Evolutionary conservation across 2,797 vertebrate species (phyloP).

Genomic region (Neosalanx taihuensis): DNA sequence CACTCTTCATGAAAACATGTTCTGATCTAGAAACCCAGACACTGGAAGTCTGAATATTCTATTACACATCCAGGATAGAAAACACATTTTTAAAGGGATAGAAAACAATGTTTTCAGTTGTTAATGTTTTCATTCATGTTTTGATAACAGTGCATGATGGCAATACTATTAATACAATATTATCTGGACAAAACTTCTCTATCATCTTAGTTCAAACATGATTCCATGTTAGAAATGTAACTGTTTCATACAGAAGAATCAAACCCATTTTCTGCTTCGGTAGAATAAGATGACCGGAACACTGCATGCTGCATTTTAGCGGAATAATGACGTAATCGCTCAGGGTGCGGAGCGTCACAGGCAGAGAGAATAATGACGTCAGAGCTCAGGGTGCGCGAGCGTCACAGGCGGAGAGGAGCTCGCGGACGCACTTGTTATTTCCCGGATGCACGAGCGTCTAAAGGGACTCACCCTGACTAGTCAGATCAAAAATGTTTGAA

Average conservation of each 20-base stretch:
- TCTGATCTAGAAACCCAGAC: too few relatives aligned
- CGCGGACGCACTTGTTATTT: slow-evolving; percentile 35
- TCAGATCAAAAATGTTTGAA: neutral
- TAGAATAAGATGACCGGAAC: neutral
- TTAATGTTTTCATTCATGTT: neutral
- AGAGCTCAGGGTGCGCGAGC: slow-evolving; percentile 20
- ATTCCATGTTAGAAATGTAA: too few relatives aligned
- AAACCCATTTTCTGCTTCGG: neutral
- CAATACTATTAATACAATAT: neutral
- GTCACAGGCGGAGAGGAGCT: slow-evolving; percentile 19
- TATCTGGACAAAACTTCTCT: neutral
- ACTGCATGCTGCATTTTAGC: slow-evolving; percentile 60
- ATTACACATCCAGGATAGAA: too few relatives aligned
- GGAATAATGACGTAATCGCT: slow-evolving; percentile 60
- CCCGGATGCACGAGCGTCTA: slow-evolving; percentile 63
- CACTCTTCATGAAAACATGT: too few relatives aligned
- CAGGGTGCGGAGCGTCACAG: neutral
- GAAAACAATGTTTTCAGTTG: too few relatives aligned
- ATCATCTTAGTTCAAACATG: neutral
- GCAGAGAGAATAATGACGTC: slow-evolving; percentile 56
- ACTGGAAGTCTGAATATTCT: too few relatives aligned
- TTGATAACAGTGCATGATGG: neutral
- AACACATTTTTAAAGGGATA: too few relatives aligned
- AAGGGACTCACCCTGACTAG: slow-evolving; percentile 35
- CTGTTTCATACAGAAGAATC: too few relatives aligned